Conservation (phyloP, 2,113 vertebrate species). For the Tachycineta bicolor region DNA sequence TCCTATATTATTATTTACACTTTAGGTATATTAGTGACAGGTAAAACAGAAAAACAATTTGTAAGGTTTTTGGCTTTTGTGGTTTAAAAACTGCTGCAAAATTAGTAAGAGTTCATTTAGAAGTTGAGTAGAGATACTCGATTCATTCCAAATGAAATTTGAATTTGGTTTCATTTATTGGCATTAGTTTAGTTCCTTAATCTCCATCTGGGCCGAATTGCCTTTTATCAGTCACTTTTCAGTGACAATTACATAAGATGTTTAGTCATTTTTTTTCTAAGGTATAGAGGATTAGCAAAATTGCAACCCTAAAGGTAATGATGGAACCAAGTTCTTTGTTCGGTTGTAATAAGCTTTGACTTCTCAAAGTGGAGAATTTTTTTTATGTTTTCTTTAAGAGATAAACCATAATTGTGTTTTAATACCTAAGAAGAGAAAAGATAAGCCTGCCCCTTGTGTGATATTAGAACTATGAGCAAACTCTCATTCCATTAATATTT, state of each 20-base stretch:
- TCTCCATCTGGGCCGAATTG: not conserved
- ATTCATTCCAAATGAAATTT: not conserved
- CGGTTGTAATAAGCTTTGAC: not conserved
- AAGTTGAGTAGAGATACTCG: not conserved
- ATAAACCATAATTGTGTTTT: not conserved
- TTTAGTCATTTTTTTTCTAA: not conserved
- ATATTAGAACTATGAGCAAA: not conserved
- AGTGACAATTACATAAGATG: not conserved
- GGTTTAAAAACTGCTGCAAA: not conserved
- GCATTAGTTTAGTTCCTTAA: not conserved
- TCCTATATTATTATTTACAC: not conserved
- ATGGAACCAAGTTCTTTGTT: not conserved
- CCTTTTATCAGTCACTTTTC: not conserved
- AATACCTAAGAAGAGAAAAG: not conserved
- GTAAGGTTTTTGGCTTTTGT: not conserved
- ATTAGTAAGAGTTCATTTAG: not conserved
- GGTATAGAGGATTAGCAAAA: not conserved
- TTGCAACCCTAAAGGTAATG: not conserved
- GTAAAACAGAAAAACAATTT: not conserved
- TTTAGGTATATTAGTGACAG: not conserved
- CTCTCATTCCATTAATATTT: not conserved
- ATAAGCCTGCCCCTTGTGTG: not conserved
- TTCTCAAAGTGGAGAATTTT: not conserved
- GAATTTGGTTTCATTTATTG: not conserved
- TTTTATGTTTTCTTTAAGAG: not conserved